These are phyloP conservation scores for Spodoptera picta DNA, from an alignment of 2,888 invertebrate species.

Conservation along the genomic window DNA sequence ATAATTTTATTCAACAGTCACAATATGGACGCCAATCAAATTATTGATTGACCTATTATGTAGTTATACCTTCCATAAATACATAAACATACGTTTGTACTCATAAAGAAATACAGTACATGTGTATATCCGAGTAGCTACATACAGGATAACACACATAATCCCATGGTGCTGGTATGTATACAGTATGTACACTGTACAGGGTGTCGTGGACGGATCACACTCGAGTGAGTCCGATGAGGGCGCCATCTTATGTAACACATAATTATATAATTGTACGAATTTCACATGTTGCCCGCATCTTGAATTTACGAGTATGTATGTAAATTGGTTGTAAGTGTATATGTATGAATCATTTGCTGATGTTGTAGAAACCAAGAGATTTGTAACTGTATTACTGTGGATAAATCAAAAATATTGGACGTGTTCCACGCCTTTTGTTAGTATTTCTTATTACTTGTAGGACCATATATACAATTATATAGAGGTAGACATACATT, in stretches of 20 bases:
- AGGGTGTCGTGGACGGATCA: not conserved
- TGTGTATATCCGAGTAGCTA: not conserved
- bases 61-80: too few relatives aligned
- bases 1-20: too few relatives aligned
- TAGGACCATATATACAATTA: too few relatives aligned
- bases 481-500: not conserved
- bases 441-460: not conserved
- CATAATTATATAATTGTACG: conserved; percentile 2
- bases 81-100: too few relatives aligned
- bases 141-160: not conserved
- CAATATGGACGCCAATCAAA: too few relatives aligned
- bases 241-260: conserved; percentile 1
- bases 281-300: conserved; percentile 17
- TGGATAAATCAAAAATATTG: not conserved
- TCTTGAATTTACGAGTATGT: not conserved
- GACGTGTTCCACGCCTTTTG: not conserved
- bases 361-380: not conserved
- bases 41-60: too few relatives aligned
- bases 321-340: not conserved
- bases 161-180: not conserved
- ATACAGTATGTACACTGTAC: too few relatives aligned
- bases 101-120: too few relatives aligned
- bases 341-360: too few relatives aligned
- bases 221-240: conserved; percentile 17
- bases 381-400: too few relatives aligned